Conservation (phyloP, 2,113 vertebrate species). For the Sylvietta virens region DNA sequence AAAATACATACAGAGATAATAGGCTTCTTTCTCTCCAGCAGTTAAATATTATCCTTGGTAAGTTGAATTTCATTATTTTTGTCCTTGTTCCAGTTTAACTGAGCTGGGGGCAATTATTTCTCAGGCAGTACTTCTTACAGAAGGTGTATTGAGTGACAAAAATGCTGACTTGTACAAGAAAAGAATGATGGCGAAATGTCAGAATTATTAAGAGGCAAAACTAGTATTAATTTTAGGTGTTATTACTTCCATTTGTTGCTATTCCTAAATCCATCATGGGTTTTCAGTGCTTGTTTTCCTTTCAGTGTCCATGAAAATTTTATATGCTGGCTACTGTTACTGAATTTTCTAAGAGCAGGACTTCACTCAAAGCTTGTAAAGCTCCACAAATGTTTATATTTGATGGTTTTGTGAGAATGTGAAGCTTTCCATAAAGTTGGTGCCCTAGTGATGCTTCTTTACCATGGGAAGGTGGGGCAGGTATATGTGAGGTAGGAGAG, state of each 20-base stretch:
- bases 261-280: not conserved
- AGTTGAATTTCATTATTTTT: not conserved
- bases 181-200: not conserved
- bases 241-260: not conserved
- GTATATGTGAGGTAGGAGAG: not conserved
- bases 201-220: not conserved
- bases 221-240: not conserved
- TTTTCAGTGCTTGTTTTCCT: not conserved
- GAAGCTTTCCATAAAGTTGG: not conserved
- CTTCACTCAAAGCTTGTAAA: not conserved
- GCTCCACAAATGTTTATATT: not conserved
- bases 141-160: not conserved
- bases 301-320: not conserved
- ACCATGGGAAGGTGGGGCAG: not conserved
- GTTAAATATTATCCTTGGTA: not conserved
- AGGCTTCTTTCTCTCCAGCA: not conserved
- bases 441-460: not conserved
- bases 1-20: not conserved
- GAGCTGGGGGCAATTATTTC: not conserved
- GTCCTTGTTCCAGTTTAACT: not conserved
- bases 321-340: not conserved
- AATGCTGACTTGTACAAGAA: not conserved
- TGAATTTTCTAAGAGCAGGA: not conserved
- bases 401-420: not conserved
- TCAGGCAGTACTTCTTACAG: not conserved